A percentile compares a stretch with the other conserved stretches of the same genome.
Conservation (phyloP, 2,888 invertebrate genomes). For the Pecten maximus region DNA sequence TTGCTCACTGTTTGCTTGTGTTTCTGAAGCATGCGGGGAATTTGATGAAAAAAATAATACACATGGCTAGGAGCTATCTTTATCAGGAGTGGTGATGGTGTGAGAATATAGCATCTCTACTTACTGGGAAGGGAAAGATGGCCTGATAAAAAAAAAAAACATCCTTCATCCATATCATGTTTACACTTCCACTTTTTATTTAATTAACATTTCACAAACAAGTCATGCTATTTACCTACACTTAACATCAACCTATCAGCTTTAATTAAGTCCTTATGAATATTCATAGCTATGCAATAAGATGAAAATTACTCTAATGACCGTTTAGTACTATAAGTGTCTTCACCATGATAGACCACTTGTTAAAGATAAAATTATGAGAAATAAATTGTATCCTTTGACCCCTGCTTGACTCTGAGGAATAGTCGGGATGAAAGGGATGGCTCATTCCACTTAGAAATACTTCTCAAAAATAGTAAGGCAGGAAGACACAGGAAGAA, state of each 20-base stretch:
- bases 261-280: neutral
- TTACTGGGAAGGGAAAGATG: neutral
- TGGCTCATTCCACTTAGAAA: neutral
- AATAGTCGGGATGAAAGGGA: neutral
- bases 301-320: neutral
- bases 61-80: neutral
- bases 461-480: neutral
- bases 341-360: neutral
- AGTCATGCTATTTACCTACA: neutral
- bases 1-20: conserved; percentile 25
- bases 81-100: neutral
- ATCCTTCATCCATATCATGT: neutral
- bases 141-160: neutral
- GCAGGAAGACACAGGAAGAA: neutral
- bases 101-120: neutral
- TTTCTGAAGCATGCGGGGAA: conserved; percentile 13
- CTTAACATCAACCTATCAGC: neutral
- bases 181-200: neutral
- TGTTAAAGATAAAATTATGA: neutral
- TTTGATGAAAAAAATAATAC: neutral
- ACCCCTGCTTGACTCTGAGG: neutral
- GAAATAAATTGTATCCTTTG: neutral
- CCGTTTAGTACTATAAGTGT: neutral
- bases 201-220: neutral
- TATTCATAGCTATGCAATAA: neutral